Evolutionary conservation across 2,888 invertebrate species (phyloP).

Genomic region (Rotaria socialis): DNA sequence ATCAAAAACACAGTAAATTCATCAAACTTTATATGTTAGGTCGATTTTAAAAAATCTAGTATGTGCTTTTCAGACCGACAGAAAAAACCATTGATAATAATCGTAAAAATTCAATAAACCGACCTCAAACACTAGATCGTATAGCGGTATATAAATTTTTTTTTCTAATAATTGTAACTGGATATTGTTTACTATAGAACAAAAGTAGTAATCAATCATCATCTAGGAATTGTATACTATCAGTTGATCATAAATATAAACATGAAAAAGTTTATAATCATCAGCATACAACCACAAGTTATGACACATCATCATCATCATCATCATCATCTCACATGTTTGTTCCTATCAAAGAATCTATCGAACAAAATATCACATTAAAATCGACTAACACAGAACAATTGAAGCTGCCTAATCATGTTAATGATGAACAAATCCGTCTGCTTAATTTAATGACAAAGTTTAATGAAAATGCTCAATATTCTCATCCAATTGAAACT

Average conservation of each 20-base stretch:
- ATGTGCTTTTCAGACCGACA: not conserved
- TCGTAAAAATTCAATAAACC: not conserved
- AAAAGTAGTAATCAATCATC: not conserved
- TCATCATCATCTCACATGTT: not conserved
- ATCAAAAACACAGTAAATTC: not conserved
- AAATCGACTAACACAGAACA: not conserved
- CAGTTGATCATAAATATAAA: not conserved
- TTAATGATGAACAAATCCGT: not conserved
- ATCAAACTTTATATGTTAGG: no score
- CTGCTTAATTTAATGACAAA: not conserved
- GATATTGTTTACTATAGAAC: not conserved
- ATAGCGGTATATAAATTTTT: not conserved
- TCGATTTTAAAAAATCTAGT: no score
- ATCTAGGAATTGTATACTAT: not conserved
- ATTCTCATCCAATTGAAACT: no score
- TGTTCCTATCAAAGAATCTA: not conserved
- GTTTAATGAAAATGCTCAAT: no score
- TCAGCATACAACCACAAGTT: not conserved
- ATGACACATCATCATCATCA: not conserved
- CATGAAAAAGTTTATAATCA: not conserved
- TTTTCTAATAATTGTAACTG: not conserved
- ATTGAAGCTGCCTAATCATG: not conserved
- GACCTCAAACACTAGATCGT: no score
- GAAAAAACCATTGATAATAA: no score
- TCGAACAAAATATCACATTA: not conserved